Conservation (phyloP, 1,140 invertebrate genomes). For the Zaprionus inermis region DNA sequence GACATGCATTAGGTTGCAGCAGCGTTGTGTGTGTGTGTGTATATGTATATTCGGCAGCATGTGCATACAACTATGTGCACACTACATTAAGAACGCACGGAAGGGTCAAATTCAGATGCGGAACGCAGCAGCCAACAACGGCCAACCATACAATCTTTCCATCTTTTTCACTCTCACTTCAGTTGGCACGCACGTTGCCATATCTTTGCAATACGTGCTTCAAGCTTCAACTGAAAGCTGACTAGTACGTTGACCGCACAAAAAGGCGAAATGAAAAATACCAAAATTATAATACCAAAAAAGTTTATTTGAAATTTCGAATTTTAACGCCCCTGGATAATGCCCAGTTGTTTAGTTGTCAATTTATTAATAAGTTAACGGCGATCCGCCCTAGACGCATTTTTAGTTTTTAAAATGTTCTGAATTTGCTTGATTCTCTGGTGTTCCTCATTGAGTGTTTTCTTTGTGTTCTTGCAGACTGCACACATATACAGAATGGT, state of each 20-base stretch:
- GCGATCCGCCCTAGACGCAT: not conserved
- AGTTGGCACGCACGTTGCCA: slow-evolving; percentile 19
- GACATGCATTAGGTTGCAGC: slow-evolving; percentile 14
- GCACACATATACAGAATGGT: slow-evolving; percentile 74
- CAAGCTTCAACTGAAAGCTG: slow-evolving; percentile 4
- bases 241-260: slow-evolving; percentile 13
- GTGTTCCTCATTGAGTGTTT: not conserved
- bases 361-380: not conserved
- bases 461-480: slow-evolving; percentile 55
- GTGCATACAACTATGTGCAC: not conserved
- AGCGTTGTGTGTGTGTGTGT: not conserved
- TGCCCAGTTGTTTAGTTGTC: not conserved
- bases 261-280: slow-evolving; percentile 21
- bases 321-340: not conserved
- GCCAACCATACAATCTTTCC: slow-evolving; percentile 16
- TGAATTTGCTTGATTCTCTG: not conserved
- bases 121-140: slow-evolving; percentile 12
- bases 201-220: slow-evolving; percentile 19
- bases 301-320: not conserved
- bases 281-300: not conserved
- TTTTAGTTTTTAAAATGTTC: not conserved
- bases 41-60: not conserved
- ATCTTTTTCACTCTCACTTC: slow-evolving; percentile 38
- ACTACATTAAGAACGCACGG: slow-evolving; percentile 7
- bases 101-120: slow-evolving; percentile 14